phyloP scores from a whole-genome alignment of 2,888 invertebrate species.

The Dicyrtomina minuta region DNA sequence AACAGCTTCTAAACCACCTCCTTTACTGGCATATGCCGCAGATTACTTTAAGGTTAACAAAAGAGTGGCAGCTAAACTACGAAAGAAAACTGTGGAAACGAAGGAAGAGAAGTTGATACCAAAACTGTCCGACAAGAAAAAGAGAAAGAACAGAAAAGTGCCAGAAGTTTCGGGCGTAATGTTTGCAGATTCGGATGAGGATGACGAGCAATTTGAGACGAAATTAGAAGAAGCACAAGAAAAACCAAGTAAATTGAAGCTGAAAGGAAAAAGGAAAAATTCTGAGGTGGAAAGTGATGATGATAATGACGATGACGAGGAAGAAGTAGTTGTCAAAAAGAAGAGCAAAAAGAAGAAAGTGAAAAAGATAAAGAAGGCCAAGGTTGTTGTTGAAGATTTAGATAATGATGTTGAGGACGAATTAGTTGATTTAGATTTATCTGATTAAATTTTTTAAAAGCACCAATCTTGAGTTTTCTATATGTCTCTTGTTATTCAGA shows the following conservation, averaged over 20 bases:
- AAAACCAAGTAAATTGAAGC: constrained; percentile 9
- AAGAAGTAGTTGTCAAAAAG: constrained; percentile 25
- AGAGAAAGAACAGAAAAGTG: constrained; percentile 8
- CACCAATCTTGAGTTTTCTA: background rate
- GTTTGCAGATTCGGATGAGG: constrained; percentile 33
- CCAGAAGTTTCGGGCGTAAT: constrained; percentile 32
- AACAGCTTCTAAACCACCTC: constrained; percentile 44
- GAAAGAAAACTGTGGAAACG: constrained; percentile 43
- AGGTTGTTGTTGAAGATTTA: constrained; percentile 9
- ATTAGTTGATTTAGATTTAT: constrained; percentile 50
- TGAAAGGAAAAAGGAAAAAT: constrained; percentile 14
- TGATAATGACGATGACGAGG: constrained; percentile 37
- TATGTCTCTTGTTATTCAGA: background rate
- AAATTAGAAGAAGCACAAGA: constrained; percentile 19
- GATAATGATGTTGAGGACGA: constrained; percentile 45
- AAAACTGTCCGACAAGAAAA: constrained; percentile 35
- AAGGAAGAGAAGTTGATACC: constrained; percentile 50
- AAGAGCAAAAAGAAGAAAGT: constrained; percentile 32
- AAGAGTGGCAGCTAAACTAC: constrained; percentile 40
- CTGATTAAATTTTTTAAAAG: constrained; percentile 38
- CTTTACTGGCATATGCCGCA: constrained; percentile 42
- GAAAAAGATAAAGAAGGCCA: constrained; percentile 36
- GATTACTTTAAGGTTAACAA: constrained; percentile 47
- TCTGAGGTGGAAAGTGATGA: constrained; percentile 30
- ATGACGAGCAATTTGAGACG: constrained; percentile 21